Percentiles rank a stretch among this genome's conserved stretches.
These are phyloP conservation scores for Cactoblastis cactorum DNA, from an alignment of 2,888 invertebrate species.

Conservation along the genomic window DNA sequence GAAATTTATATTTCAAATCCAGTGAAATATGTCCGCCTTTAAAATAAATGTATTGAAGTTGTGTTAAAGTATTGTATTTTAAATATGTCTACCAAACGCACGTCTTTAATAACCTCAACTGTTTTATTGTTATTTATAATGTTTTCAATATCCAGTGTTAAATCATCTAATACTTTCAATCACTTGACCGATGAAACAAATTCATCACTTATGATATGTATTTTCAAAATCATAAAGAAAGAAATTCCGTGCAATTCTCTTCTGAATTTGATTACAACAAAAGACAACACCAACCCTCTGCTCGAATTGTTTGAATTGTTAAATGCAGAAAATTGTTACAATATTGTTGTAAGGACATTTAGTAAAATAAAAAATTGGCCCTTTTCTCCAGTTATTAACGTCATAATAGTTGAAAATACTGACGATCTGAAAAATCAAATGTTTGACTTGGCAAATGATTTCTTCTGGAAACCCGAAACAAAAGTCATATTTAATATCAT, in stretches of 20 bases:
- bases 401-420: constrained; percentile 34
- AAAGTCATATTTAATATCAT: constrained; percentile 36
- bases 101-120: no score
- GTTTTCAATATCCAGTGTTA: not conserved
- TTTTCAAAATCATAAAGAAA: constrained; percentile 13
- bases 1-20: no score
- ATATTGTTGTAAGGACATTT: constrained; percentile 12
- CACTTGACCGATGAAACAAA: not conserved
- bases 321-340: constrained; percentile 13
- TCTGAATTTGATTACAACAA: not conserved
- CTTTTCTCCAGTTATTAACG: constrained; percentile 28
- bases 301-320: constrained; percentile 2
- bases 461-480: constrained; percentile 49
- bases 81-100: not conserved
- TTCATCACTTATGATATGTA: constrained; percentile 8
- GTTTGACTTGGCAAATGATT: constrained; percentile 31
- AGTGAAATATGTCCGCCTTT: no score
- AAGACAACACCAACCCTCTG: not conserved
- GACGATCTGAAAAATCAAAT: constrained; percentile 30
- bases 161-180: not conserved
- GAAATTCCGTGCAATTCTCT: constrained; percentile 12
- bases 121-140: not conserved
- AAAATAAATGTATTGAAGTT: no score
- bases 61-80: not conserved
- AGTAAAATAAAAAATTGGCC: constrained; percentile 3